Base-by-base conservation (phyloP, 1,140 invertebrate genomes). In the Trichonephila clavipes region DNA sequence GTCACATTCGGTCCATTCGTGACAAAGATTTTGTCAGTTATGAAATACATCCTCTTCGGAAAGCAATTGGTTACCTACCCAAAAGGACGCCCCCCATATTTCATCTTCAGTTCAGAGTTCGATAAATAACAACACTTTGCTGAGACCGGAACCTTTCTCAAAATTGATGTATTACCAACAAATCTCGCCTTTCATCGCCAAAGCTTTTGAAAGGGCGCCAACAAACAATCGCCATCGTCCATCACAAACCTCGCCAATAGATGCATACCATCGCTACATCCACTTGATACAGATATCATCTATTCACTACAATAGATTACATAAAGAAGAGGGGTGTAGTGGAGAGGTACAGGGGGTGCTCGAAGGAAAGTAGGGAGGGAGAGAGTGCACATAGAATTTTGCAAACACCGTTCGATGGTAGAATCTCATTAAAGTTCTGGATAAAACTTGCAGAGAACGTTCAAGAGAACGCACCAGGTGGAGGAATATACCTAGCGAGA, bases 251-350 rank as follows among this genome's bases (percentile, higher is more conserved):
- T 92, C 90, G 90, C 90, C 90, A 92, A 92, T 92, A 92, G 90
- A 77, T 77, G 72, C 72, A 77, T 51, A 89, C n/a, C 61, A 64
- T 51, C 51, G 51, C 51, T 24, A 44, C n/a, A 59, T 19, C 58
- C 61, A 87, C 85, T 87, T 92, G 91, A 92, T 92, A 87, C 91
- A 92, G 91, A 92, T 92, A 92, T 92, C 91, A 92, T 92, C 91
- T 59, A 92, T 92, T 87, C 85, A 72, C 83, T 72, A 87, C 91
- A 92, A 92, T 92, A 51, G 85, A 92, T 92, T 92, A 61, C 91
- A 92, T 77, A 92, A 92, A 92, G 91, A 92, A 92, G 82, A 12
- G 10, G 66, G 66, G 8, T 12, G 66, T n/a, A 24, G 7, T 12
- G n/a, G n/a, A 24, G 24, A 69, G 66, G 66, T 24, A 69, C 24